Evolutionary conservation across 2,888 invertebrate genomes (phyloP), one percentile per base, ranked within the genome.

Genomic region (Galeruca laticollis): DNA sequence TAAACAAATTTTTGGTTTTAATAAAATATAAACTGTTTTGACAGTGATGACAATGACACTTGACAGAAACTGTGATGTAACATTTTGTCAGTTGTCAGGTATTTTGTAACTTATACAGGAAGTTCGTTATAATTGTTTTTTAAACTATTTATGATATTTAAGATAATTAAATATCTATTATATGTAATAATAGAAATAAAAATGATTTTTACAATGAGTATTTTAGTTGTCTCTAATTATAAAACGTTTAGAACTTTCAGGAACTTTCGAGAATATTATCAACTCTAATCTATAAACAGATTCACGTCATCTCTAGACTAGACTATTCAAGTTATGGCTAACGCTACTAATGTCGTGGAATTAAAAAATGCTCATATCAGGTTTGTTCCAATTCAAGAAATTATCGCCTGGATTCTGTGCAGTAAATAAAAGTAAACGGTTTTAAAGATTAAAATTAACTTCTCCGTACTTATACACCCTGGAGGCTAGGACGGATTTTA

Each of bases 1-100:
- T 40, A 56, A 56, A 40, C 31, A 40, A 56, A n/a, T n/a, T 20
- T 49, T 37, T 15, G 18, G 15, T 40, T 59, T 59, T 21, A 13
- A 37, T 21, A 21, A 18, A 11, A 10, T 21, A 37, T 21, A 21
- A 18, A 11, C 26, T 21, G 5, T 54, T 21, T n/a, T n/a, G 11
- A 40, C 40, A 0, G n/a, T n/a, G 13, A 37, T 37, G 11, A 35
- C 1, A n/a, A 5, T 15, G 47, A 47, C 47, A 47, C 1, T 18
- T 47, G 47, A 47, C 47, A 18, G 18, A 9, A 47, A 47, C 15
- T 8, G 47, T 47, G 47, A 18, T 47, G 9, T 47, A 18, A 47
- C 18, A 18, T 47, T n/a, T n/a, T n/a, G n/a, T n/a, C n/a, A n/a
- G n/a, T n/a, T 8, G 0, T 47, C 10, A 13, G 47, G 15, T 15